Percentiles rank a stretch among this genome's conserved stretches.
Conservation (phyloP, 2,113 vertebrate genomes). For the Enhydra lutris region DNA sequence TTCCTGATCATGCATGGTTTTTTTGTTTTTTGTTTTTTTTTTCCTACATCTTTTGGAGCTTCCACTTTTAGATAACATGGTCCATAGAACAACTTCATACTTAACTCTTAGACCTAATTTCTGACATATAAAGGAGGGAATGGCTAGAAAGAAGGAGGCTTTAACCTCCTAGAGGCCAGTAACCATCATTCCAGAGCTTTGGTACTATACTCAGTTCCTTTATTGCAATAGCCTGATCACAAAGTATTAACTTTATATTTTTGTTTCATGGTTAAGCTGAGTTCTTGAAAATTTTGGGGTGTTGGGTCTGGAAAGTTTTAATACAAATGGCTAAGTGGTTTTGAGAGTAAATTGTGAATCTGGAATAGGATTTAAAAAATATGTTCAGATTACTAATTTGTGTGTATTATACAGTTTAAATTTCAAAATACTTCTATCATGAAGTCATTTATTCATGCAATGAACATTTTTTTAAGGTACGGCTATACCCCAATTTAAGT, state of each 20-base stretch:
- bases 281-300: neutral
- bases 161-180: neutral
- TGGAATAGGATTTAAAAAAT: neutral
- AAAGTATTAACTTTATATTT: neutral
- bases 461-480: neutral
- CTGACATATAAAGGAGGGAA: neutral
- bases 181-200: neutral
- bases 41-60: neutral
- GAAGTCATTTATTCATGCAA: neutral
- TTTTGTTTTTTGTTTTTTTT: neutral
- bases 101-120: neutral
- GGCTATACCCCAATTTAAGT: neutral
- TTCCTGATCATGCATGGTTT: too few relatives aligned
- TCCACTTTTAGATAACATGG: neutral
- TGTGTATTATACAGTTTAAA: neutral
- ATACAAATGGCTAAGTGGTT: neutral
- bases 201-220: neutral
- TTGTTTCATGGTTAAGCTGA: neutral
- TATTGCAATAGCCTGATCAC: neutral
- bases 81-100: neutral
- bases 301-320: neutral
- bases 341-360: neutral
- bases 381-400: neutral
- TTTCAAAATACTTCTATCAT: neutral
- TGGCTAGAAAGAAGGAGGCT: neutral